phyloP scores from a whole-genome alignment of 53 echinoderm and acorn worm genomes.

The Echinometra lucunter region DNA sequence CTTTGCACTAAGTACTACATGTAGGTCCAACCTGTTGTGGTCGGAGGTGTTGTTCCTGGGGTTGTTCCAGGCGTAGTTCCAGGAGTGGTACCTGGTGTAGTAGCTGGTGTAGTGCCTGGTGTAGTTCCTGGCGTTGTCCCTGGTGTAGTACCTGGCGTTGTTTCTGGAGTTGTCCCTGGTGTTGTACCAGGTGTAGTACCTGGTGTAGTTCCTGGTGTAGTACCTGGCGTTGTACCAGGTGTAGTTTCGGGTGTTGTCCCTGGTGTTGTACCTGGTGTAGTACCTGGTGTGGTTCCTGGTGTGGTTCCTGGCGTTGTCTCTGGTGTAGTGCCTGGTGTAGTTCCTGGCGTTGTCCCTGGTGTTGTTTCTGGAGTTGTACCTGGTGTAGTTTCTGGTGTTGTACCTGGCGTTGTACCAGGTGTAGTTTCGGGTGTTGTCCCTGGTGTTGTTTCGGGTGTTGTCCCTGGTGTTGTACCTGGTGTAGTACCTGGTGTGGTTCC shows the following conservation, averaged over 20 bases:
- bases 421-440: not conserved
- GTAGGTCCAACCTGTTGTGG: not conserved
- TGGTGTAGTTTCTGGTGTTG: not conserved
- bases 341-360: not conserved
- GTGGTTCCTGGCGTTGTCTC: not conserved
- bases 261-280: not conserved
- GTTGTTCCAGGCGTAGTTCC: not conserved
- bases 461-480: not conserved
- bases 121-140: not conserved
- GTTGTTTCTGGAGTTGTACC: not conserved
- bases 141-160: not conserved
- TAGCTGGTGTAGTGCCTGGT: not conserved
- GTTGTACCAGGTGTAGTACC: slow-evolving; percentile 6
- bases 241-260: not conserved
- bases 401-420: not conserved
- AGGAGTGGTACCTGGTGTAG: not conserved
- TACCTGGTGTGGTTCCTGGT: not conserved
- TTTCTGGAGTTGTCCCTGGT: not conserved
- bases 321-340: no score
- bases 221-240: not conserved
- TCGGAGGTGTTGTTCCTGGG: not conserved
- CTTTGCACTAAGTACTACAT: no score
- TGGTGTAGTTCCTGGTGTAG: not conserved
- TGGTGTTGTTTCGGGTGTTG: not conserved
- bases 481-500: not conserved